phyloP scores from a whole-genome alignment of 2,888 invertebrate genomes.

The Apamea sordens region DNA sequence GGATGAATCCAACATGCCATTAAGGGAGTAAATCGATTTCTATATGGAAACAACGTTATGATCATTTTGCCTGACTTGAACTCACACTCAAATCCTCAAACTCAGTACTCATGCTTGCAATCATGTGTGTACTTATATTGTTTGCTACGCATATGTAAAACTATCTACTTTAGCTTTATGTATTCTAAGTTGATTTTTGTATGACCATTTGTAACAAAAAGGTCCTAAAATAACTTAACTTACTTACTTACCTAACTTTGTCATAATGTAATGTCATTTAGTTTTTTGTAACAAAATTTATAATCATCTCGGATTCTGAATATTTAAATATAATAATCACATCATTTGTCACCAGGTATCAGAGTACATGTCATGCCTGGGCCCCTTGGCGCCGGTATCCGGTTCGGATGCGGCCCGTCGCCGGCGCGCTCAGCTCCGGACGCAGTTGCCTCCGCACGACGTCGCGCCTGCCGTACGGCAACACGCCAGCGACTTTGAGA shows the following conservation, averaged over 20 bases:
- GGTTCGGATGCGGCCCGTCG: slow-evolving; percentile 95
- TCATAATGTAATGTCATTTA: not conserved
- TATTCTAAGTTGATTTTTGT: not conserved
- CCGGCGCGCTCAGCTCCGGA: slow-evolving; percentile 95
- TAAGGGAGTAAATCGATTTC: not conserved
- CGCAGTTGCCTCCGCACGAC: slow-evolving; percentile 96
- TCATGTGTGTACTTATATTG: not conserved
- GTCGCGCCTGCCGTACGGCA: slow-evolving; percentile 90
- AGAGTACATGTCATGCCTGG: slow-evolving; percentile 92
- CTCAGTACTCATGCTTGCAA: not conserved
- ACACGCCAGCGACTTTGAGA: slow-evolving; percentile 88
- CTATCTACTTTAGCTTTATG: not conserved
- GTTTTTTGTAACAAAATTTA: not conserved
- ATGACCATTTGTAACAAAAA: not conserved
- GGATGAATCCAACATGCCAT: not conserved
- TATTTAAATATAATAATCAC: not conserved
- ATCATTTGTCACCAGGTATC: slow-evolving; percentile 78
- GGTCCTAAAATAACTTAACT: not conserved
- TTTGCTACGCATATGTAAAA: not conserved
- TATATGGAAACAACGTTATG: not conserved
- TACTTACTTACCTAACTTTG: too few species aligned
- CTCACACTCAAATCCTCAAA: not conserved
- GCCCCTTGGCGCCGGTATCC: slow-evolving; percentile 94
- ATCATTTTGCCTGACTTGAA: not conserved
- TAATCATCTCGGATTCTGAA: not conserved